phyloP scores from a whole-genome alignment of 2,888 invertebrate genomes.

The Caenorhabditis auriculariae region DNA sequence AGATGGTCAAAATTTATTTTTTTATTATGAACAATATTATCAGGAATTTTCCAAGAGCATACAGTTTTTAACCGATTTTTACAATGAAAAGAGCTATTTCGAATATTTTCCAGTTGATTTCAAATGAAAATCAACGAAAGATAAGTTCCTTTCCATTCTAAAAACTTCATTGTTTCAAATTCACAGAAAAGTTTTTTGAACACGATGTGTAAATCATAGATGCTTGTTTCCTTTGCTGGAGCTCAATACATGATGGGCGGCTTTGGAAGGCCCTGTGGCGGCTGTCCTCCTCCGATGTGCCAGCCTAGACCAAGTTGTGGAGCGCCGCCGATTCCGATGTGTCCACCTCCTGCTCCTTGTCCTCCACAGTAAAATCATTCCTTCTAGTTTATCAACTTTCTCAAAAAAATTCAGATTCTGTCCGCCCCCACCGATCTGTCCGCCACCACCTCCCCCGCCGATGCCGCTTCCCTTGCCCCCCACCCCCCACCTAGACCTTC shows the following conservation, averaged over 20 bases:
- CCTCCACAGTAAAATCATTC: constrained; percentile 35
- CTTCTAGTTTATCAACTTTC: background rate
- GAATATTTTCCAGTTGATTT: too few relatives aligned
- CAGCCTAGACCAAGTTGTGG: constrained; percentile 16
- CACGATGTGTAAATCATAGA: too few relatives aligned
- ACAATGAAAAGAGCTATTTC: too few relatives aligned
- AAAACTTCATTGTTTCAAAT: too few relatives aligned
- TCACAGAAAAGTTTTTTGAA: too few relatives aligned
- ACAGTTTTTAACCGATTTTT: too few relatives aligned
- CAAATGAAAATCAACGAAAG: too few relatives aligned
- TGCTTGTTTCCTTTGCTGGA: constrained; percentile 1
- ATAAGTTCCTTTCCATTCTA: too few relatives aligned
- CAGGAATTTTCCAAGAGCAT: too few relatives aligned
- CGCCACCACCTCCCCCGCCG: constrained; percentile 48
- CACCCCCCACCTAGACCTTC: constrained; percentile 32
- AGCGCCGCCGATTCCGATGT: constrained; percentile 36
- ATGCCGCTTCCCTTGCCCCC: constrained; percentile 29
- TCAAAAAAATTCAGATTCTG: constrained; percentile 26
- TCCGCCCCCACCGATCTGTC: constrained; percentile 46
- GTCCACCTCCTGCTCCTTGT: constrained; percentile 50
- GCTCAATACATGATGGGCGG: constrained; percentile 26
- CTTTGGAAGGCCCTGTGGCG: constrained; percentile 12
- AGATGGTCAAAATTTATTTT: too few relatives aligned
- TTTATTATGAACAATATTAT: too few relatives aligned
- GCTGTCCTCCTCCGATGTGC: constrained; percentile 21